A percentile compares a stretch with the other conserved stretches of the same genome.
Conservation (phyloP, 2,797 vertebrate genomes). For the Gallinago nigripennis region DNA sequence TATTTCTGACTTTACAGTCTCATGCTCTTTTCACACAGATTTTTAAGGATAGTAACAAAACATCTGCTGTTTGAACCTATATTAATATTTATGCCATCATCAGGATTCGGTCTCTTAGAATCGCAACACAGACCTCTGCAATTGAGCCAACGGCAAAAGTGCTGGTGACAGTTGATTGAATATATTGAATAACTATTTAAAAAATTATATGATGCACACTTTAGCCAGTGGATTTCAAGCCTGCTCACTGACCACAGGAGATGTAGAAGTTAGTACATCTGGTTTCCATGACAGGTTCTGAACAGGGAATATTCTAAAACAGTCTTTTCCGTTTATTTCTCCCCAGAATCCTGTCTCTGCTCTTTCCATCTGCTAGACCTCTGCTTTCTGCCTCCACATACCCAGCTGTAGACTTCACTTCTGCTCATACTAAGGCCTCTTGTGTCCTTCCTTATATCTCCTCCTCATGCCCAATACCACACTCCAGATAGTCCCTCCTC, state of each 20-base stretch:
- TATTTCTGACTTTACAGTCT: not conserved
- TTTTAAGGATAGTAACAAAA: not conserved
- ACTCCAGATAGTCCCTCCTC: not conserved
- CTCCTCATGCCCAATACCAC: not conserved
- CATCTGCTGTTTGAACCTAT: not conserved
- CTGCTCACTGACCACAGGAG: not conserved
- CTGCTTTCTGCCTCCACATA: not conserved
- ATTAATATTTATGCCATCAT: not conserved
- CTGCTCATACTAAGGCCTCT: not conserved
- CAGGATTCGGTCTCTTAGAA: not conserved
- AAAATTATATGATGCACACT: accelerated
- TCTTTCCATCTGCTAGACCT: not conserved
- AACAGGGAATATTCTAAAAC: not conserved
- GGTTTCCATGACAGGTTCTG: not conserved
- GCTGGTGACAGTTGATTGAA: not conserved
- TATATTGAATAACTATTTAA: not conserved
- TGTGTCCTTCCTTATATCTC: not conserved
- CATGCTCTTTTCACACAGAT: not conserved
- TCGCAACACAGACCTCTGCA: not conserved
- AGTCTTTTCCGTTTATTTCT: not conserved
- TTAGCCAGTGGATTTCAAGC: not conserved
- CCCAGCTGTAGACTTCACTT: not conserved
- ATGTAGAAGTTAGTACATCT: not conserved
- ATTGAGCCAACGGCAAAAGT: not conserved
- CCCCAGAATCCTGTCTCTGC: not conserved